Percentiles rank a stretch among this genome's conserved stretches.
These are phyloP conservation scores for Caranx melampygus DNA, from an alignment of 2,113 vertebrate species.

Conservation along the genomic window DNA sequence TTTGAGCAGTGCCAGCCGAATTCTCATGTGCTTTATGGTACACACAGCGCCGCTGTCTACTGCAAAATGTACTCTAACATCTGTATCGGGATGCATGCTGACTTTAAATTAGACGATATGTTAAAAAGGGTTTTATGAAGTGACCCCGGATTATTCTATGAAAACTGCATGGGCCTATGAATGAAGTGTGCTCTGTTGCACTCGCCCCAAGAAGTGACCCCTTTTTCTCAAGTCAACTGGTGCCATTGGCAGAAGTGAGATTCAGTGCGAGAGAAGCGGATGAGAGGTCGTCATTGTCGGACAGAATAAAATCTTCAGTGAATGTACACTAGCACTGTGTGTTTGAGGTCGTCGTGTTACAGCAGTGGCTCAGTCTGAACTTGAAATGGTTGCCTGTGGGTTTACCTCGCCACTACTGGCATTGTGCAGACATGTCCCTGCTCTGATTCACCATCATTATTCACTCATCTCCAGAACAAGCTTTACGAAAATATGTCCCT, in stretches of 20 bases:
- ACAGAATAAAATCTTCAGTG: not conserved
- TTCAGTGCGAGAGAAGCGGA: not conserved
- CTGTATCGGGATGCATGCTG: conserved; percentile 48
- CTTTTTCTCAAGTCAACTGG: conserved; percentile 16
- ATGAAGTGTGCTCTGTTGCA: conserved; percentile 33
- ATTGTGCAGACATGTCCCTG: conserved; percentile 54
- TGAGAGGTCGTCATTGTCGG: conserved; percentile 5
- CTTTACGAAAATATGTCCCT: not conserved
- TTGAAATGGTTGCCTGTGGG: conserved; percentile 65
- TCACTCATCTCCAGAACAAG: conserved; percentile 24
- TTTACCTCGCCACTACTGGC: conserved; percentile 49
- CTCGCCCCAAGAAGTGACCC: conserved; percentile 37
- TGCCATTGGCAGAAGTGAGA: conserved; percentile 25
- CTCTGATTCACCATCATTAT: conserved; percentile 52
- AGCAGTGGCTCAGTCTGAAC: conserved; percentile 52
- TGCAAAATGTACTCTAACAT: conserved; percentile 30
- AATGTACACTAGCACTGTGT: conserved; percentile 7
- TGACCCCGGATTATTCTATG: conserved; percentile 26
- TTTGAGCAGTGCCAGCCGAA: conserved; percentile 70
- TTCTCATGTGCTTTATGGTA: conserved; percentile 60
- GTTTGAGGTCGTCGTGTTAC: conserved; percentile 21
- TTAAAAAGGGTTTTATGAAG: conserved; percentile 53
- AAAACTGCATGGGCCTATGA: conserved; percentile 37
- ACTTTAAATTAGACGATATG: conserved; percentile 52
- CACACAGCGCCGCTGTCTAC: conserved; percentile 59